Percentiles rank a stretch among this genome's conserved stretches.
phyloP scores from a whole-genome alignment of 2,113 vertebrate species.

The Mesocricetus auratus region DNA sequence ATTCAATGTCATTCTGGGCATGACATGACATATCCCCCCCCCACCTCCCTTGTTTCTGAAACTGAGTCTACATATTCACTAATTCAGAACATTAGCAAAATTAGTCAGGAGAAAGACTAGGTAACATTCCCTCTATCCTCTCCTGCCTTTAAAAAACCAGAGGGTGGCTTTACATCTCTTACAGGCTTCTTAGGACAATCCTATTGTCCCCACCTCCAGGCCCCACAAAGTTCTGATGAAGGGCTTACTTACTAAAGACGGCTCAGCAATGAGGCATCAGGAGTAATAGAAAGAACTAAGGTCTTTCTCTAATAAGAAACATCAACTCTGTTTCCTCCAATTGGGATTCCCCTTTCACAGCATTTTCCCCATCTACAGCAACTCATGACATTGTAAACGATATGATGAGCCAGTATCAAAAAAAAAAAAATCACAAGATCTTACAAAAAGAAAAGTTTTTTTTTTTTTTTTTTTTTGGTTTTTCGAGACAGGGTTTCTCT shows the following conservation, averaged over 20 bases:
- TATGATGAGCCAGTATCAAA: background rate
- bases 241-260: background rate
- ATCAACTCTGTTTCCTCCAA: background rate
- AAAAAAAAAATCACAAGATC: background rate
- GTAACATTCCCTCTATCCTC: background rate
- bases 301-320: background rate
- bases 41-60: background rate
- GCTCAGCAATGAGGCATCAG: background rate
- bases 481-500: too few species aligned
- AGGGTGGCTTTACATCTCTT: background rate
- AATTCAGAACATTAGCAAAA: slow-evolving; percentile 12
- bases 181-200: background rate
- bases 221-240: background rate
- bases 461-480: too few species aligned
- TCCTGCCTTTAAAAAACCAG: background rate
- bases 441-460: background rate
- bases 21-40: background rate
- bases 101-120: background rate
- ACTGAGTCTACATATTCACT: background rate
- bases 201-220: background rate
- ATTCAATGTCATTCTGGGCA: background rate
- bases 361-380: background rate
- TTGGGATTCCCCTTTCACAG: background rate
- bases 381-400: background rate
- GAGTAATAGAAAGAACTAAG: background rate